Conservation (phyloP, 2,113 vertebrate genomes). For the Podiceps cristatus region DNA sequence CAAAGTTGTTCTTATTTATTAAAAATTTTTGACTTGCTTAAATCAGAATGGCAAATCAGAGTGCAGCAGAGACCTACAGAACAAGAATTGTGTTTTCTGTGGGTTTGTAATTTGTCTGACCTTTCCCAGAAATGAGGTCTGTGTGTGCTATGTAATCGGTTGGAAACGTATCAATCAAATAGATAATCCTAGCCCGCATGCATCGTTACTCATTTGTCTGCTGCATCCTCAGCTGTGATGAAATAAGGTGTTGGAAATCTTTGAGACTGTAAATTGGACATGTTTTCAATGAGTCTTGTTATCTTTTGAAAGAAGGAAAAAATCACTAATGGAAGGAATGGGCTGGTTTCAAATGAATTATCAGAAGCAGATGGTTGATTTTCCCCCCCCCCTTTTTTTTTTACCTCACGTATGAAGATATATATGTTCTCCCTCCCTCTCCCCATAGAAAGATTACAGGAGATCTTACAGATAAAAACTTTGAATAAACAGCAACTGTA, state of each 20-base stretch:
- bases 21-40: neutral
- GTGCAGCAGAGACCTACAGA: neutral
- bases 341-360: slow-evolving; percentile 12
- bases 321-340: slow-evolving; percentile 14
- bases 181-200: neutral
- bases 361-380: neutral
- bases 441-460: neutral
- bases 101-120: neutral
- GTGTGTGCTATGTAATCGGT: neutral
- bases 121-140: neutral
- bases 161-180: neutral
- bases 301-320: slow-evolving; percentile 17
- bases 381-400: neutral
- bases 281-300: slow-evolving; percentile 13
- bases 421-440: fast-evolving
- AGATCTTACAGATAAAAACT: neutral
- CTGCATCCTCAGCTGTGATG: neutral
- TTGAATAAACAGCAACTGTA: neutral
- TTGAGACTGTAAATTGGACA: slow-evolving; percentile 30
- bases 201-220: slow-evolving; percentile 1
- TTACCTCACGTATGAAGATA: neutral
- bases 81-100: neutral
- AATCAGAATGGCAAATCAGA: neutral
- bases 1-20: neutral
- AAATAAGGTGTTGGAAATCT: slow-evolving; percentile 8